Evolutionary conservation across 1,140 invertebrate genomes (phyloP).

Genomic region (Streblospio benedicti): DNA sequence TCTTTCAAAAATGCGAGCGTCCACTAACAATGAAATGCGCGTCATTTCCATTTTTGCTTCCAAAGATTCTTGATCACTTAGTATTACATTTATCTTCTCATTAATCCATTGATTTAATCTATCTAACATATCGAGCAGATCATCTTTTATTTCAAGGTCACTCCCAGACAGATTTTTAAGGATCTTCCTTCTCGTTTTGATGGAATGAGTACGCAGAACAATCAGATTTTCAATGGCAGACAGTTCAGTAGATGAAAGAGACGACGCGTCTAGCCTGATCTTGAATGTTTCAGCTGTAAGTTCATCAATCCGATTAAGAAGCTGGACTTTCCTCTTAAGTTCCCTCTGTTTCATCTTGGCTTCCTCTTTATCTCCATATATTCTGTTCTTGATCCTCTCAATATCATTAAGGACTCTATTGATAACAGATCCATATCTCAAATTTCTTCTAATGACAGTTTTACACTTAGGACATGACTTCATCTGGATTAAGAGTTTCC

Average conservation of each 20-base stretch:
- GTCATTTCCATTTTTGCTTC: too few relatives aligned
- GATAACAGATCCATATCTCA: slow-evolving; percentile 55
- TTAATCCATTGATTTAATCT: too few relatives aligned
- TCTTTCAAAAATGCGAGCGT: too few relatives aligned
- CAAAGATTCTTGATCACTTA: too few relatives aligned
- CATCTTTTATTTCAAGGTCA: too few relatives aligned
- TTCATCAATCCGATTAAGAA: not conserved
- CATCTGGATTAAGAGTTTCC: slow-evolving; percentile 46
- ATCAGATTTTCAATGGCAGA: too few relatives aligned
- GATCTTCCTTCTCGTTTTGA: too few relatives aligned
- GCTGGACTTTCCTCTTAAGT: not conserved
- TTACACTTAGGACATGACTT: slow-evolving; percentile 59
- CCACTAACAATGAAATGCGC: too few relatives aligned
- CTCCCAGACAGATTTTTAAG: too few relatives aligned
- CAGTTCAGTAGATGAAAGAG: slow-evolving; percentile 19
- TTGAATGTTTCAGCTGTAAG: not conserved
- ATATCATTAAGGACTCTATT: slow-evolving; percentile 53
- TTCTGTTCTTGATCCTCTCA: slow-evolving; percentile 50
- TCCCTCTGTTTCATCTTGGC: slow-evolving; percentile 1
- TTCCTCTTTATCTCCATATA: slow-evolving; percentile 24
- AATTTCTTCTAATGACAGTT: slow-evolving; percentile 54
- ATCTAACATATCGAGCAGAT: too few relatives aligned
- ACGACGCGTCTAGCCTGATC: slow-evolving; percentile 15
- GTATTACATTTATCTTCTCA: too few relatives aligned
- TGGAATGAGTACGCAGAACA: too few relatives aligned